These are phyloP conservation scores for Gavialis gangeticus DNA, from an alignment of 2,113 vertebrate genomes.

Conservation along the genomic window DNA sequence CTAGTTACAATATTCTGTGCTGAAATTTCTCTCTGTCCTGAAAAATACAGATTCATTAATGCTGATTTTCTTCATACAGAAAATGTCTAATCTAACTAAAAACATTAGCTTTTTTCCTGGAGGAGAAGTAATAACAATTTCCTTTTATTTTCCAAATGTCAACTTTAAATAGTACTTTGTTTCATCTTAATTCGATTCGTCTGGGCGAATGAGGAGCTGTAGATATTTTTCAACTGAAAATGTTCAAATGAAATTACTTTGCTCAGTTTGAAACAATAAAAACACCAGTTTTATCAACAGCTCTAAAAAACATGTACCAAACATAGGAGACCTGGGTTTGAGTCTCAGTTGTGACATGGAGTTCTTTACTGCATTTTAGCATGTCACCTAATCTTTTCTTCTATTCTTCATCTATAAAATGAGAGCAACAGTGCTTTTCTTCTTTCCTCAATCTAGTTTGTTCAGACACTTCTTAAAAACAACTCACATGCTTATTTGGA, in stretches of 20 bases:
- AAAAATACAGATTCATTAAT: not conserved
- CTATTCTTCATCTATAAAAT: too few relatives aligned
- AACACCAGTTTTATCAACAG: not conserved
- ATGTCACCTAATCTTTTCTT: too few relatives aligned
- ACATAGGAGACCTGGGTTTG: too few relatives aligned
- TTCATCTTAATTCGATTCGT: not conserved
- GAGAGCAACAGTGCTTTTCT: too few relatives aligned
- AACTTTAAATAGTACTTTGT: not conserved
- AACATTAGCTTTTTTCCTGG: not conserved
- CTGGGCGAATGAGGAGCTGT: too few relatives aligned
- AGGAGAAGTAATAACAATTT: not conserved
- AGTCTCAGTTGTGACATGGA: too few relatives aligned
- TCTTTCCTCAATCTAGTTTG: too few relatives aligned
- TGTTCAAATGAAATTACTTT: not conserved
- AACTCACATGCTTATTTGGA: not conserved
- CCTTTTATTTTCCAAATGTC: not conserved
- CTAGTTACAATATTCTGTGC: not conserved
- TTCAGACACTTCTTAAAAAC: too few relatives aligned
- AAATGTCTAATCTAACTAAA: not conserved
- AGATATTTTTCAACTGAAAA: not conserved
- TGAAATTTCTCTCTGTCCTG: not conserved
- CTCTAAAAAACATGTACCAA: too few relatives aligned
- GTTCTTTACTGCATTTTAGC: too few relatives aligned
- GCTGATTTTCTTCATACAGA: not conserved
- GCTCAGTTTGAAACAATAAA: not conserved